Evolutionary conservation across 2,113 vertebrate species (phyloP).

Genomic region (Meles meles): DNA sequence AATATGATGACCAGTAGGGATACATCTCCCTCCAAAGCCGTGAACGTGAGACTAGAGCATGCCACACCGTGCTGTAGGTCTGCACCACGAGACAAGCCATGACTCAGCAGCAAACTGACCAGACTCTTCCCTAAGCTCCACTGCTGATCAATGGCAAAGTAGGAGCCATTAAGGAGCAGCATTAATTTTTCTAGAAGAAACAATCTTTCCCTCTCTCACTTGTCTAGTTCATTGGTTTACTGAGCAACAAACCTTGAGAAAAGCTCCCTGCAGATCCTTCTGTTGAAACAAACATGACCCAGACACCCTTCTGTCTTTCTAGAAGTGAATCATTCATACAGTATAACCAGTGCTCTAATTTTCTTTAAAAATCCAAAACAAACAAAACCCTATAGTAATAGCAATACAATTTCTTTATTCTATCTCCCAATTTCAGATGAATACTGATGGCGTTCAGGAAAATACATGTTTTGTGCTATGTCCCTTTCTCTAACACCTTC

Average conservation of each 20-base stretch:
- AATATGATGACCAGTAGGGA: accelerated
- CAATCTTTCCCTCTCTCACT: neutral
- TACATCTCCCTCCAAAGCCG: neutral
- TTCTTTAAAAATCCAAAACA: neutral
- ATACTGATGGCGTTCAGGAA: neutral
- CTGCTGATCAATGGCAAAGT: neutral
- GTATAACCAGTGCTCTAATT: neutral
- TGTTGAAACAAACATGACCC: neutral
- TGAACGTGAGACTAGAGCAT: too few species aligned
- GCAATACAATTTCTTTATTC: neutral
- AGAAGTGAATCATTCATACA: neutral
- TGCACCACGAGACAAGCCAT: neutral
- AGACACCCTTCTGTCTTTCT: neutral
- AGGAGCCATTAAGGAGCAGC: neutral
- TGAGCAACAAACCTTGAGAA: neutral
- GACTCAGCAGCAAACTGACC: neutral
- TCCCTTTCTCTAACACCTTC: neutral
- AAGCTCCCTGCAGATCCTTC: neutral
- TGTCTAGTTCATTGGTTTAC: neutral
- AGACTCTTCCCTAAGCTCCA: neutral
- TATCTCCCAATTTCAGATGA: neutral
- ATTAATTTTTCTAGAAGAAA: neutral
- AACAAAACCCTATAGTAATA: neutral
- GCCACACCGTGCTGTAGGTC: neutral
- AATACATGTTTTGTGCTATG: neutral